phyloP scores from a whole-genome alignment of 2,888 invertebrate genomes.

The Ptychoptera contaminata region DNA sequence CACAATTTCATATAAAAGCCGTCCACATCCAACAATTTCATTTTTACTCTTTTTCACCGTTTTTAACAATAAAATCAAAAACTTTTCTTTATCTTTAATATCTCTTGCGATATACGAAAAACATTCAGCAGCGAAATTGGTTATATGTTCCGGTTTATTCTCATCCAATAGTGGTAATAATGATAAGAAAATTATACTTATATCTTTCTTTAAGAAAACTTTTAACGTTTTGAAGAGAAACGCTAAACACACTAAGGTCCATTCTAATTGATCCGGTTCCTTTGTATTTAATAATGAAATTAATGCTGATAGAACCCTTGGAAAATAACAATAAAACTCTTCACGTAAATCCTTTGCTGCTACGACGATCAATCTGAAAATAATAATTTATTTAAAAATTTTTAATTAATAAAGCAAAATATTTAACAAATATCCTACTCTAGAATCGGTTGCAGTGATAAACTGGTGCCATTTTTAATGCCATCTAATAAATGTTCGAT shows the following conservation, averaged over 20 bases:
- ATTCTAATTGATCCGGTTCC: slow-evolving; percentile 72
- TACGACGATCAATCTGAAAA: slow-evolving; percentile 61
- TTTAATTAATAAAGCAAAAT: background rate
- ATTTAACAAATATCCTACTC: slow-evolving; percentile 47
- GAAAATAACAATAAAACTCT: slow-evolving; percentile 80
- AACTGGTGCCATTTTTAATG: slow-evolving; percentile 50
- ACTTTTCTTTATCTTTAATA: slow-evolving; percentile 60
- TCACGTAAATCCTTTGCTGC: slow-evolving; percentile 73
- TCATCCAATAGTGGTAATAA: slow-evolving; percentile 63
- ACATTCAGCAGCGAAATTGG: slow-evolving; percentile 89
- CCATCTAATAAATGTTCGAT: slow-evolving; percentile 55
- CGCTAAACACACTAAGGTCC: slow-evolving; percentile 71
- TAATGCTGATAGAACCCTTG: slow-evolving; percentile 54
- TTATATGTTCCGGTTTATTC: slow-evolving; percentile 65
- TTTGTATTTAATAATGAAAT: slow-evolving; percentile 55
- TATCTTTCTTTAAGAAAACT: slow-evolving; percentile 64
- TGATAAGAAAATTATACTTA: slow-evolving; percentile 51
- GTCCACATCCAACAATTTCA: slow-evolving; percentile 65
- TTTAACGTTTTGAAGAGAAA: slow-evolving; percentile 83
- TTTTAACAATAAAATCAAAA: slow-evolving; percentile 52
- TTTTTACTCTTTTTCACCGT: slow-evolving; percentile 49
- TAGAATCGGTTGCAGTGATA: slow-evolving; percentile 65
- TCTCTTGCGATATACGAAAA: slow-evolving; percentile 90
- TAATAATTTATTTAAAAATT: background rate
- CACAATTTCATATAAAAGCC: slow-evolving; percentile 75